Conservation (phyloP, 2,113 vertebrate genomes). For the Tragelaphus scriptus region DNA sequence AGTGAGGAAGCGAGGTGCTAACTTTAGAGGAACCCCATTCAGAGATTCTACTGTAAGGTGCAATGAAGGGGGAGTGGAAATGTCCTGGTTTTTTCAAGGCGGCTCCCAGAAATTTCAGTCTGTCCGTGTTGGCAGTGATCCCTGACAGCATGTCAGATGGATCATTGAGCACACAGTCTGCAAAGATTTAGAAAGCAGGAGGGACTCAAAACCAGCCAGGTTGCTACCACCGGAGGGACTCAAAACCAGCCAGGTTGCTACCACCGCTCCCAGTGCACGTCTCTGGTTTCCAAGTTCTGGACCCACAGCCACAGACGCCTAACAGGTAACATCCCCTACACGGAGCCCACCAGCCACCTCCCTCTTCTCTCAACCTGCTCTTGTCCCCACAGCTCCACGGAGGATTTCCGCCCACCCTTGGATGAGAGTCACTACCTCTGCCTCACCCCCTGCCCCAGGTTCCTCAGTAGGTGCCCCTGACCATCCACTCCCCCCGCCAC, state of each 20-base stretch:
- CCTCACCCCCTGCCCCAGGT: too few species aligned
- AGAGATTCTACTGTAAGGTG: not conserved
- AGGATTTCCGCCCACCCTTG: not conserved
- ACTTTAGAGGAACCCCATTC: not conserved
- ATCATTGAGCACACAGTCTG: not conserved
- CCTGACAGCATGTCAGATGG: not conserved
- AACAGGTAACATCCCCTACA: fast-evolving
- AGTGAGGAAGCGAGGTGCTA: not conserved
- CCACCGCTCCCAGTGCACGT: fast-evolving
- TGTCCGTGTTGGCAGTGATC: fast-evolving
- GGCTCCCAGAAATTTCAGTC: not conserved
- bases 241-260: not conserved
- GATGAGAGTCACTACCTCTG: fast-evolving
- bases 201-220: not conserved
- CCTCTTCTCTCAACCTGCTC: too few species aligned
- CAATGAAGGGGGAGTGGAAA: not conserved
- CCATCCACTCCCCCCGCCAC: fast-evolving
- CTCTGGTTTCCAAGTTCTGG: not conserved
- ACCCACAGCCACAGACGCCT: fast-evolving
- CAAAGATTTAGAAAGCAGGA: not conserved
- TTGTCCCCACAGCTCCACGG: not conserved
- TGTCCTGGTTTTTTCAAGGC: not conserved
- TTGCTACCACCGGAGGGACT: too few species aligned
- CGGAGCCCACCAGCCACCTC: too few species aligned
- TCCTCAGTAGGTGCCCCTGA: not conserved